These are phyloP conservation scores for Ptilodon capucinus DNA, from an alignment of 2,888 invertebrate genomes.

Conservation along the genomic window DNA sequence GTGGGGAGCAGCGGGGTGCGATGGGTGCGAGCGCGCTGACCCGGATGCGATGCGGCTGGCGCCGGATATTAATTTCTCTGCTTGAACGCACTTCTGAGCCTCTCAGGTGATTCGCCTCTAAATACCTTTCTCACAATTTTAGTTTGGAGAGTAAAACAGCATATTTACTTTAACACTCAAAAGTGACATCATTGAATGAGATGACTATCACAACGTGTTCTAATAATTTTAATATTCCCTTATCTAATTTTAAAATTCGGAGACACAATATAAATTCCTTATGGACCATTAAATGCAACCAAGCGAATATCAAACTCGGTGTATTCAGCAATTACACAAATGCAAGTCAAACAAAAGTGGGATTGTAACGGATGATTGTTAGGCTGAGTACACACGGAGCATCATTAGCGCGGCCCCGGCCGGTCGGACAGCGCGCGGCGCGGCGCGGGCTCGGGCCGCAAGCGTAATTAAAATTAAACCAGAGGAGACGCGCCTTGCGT, in stretches of 20 bases:
- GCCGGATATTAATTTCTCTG: constrained; percentile 67
- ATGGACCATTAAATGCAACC: neutral
- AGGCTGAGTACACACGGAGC: neutral
- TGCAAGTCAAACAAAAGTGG: neutral
- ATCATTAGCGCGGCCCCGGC: neutral
- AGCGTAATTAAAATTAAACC: neutral
- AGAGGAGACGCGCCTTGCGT: constrained; percentile 12
- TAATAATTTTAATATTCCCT: neutral
- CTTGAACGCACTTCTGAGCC: constrained; percentile 51
- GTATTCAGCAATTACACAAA: neutral
- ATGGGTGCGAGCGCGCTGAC: constrained; percentile 42
- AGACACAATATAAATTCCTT: no score
- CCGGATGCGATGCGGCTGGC: constrained; percentile 61
- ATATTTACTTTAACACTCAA: no score
- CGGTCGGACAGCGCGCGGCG: neutral
- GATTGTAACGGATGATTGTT: neutral
- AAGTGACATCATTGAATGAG: no score
- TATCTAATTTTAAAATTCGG: neutral
- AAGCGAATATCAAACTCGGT: neutral
- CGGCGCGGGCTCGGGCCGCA: neutral
- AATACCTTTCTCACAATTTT: no score
- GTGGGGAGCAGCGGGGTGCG: constrained; percentile 1
- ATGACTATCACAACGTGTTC: no score
- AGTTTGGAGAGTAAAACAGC: no score
- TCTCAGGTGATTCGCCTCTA: neutral